Evolutionary conservation across 2,113 vertebrate genomes (phyloP).

Genomic region (Burhinus oedicnemus): DNA sequence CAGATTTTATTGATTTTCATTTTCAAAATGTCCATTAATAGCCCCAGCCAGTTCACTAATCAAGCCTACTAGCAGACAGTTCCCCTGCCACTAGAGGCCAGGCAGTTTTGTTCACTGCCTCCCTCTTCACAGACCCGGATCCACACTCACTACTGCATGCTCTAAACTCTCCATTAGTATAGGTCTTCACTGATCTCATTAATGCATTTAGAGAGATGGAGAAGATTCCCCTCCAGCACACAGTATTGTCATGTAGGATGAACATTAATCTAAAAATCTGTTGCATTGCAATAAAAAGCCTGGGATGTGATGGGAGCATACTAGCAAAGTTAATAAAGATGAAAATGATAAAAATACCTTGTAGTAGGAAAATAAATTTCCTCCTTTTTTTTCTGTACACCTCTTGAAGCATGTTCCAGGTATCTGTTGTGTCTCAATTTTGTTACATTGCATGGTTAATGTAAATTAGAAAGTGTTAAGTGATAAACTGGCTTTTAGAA

Average conservation of each 20-base stretch:
- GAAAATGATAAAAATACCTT: neutral
- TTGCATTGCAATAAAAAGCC: neutral
- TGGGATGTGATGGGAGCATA: neutral
- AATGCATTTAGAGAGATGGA: neutral
- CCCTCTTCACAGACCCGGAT: neutral
- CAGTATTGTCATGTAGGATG: neutral
- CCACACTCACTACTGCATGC: neutral
- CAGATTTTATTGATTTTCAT: neutral
- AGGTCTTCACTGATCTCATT: neutral
- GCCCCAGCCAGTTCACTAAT: neutral
- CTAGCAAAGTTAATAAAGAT: neutral
- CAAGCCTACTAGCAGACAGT: neutral
- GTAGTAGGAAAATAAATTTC: neutral
- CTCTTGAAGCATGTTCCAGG: neutral
- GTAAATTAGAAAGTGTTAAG: neutral
- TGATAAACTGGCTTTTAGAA: neutral
- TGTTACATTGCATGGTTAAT: neutral
- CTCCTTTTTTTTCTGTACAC: neutral
- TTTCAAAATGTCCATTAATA: neutral
- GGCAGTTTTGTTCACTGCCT: neutral
- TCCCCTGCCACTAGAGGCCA: neutral
- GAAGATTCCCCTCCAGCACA: neutral
- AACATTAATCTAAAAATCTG: neutral
- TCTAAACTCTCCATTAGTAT: neutral
- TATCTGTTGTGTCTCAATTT: neutral